Evolutionary conservation across 2,797 vertebrate species (phyloP).

Genomic region (Naso thynnoides): DNA sequence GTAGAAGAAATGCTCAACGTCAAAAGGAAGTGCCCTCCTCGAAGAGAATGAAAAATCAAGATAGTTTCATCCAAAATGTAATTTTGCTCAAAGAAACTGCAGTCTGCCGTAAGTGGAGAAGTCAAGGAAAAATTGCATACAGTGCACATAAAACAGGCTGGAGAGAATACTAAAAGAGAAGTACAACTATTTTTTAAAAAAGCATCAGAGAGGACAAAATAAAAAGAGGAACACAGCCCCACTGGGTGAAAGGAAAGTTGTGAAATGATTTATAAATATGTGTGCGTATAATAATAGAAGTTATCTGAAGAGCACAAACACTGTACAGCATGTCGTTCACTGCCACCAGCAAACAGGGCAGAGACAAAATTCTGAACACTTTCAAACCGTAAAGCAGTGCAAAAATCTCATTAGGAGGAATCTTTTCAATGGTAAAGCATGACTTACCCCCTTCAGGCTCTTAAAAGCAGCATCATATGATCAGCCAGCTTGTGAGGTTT

Average conservation of each 20-base stretch:
- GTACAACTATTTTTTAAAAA: constrained; percentile 17
- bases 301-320: constrained; percentile 1
- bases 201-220: background rate
- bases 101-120: background rate
- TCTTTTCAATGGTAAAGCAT: constrained; percentile 42
- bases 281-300: background rate
- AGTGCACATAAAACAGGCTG: constrained; percentile 5
- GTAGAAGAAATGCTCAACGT: background rate
- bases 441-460: constrained; percentile 76
- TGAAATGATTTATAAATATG: constrained; percentile 6
- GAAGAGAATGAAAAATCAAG: too few species aligned
- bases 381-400: constrained; percentile 15
- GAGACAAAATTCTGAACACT: background rate
- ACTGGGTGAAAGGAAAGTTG: constrained; percentile 28
- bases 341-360: constrained; percentile 8
- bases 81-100: background rate
- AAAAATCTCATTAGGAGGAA: constrained; percentile 35
- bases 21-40: background rate
- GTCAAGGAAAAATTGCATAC: constrained; percentile 17
- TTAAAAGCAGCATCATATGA: constrained; percentile 76
- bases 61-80: too few species aligned
- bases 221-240: constrained; percentile 43
- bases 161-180: constrained; percentile 45
- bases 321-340: constrained; percentile 1
- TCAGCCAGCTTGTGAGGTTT: constrained; percentile 60